Evolutionary conservation across 1,140 invertebrate genomes (phyloP), one percentile per base, ranked within the genome.

Genomic region (Drosophila athabasca): DNA sequence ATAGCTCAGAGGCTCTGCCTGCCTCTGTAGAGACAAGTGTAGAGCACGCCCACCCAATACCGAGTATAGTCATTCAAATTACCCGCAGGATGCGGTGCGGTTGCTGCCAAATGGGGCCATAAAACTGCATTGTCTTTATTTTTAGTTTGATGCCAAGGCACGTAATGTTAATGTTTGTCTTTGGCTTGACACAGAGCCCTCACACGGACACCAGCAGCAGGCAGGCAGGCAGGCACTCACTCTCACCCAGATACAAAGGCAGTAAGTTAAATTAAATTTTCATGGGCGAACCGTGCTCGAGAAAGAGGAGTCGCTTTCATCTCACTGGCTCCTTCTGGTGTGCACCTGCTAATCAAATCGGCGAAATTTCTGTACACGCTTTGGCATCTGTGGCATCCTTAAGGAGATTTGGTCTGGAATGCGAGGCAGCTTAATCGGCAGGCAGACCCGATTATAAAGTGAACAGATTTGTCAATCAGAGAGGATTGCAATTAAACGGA

Each of bases 191-290:
- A 60, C 39, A 72, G 39, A 72, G 44, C 46, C 24, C 24, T n/a
- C n/a, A 24, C 24, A 26, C 24, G 5, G 4, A 24, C 24, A 6
- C 24, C 5, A 26, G 4, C 5, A 26, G 24, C 24, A 26, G n/a
- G n/a, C n/a, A n/a, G n/a, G n/a, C n/a, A n/a, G n/a, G 41, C 17
- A 19, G 17, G 19, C 19, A 60, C 49, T 49, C 29, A 31, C 29
- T 31, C 8, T 6, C 29, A 7, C 29, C 8, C 29, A 31, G 29
- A 29, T 19, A 26, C 26, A 41, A 58, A 50, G 50, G 46, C 41
- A 66, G 65, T 61, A 85, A 82, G 78, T 72, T 71, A 79, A 87
- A 88, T 87, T 88, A 88, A 87, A 82, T 76, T 82, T 87, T 87
- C 78, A 87, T 82, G 70, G 59, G 46, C 67, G 51, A 52, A 52